Percentiles rank a stretch among this genome's conserved stretches.
phyloP scores from a whole-genome alignment of 2,888 invertebrate species.

The Acronicta alni region DNA sequence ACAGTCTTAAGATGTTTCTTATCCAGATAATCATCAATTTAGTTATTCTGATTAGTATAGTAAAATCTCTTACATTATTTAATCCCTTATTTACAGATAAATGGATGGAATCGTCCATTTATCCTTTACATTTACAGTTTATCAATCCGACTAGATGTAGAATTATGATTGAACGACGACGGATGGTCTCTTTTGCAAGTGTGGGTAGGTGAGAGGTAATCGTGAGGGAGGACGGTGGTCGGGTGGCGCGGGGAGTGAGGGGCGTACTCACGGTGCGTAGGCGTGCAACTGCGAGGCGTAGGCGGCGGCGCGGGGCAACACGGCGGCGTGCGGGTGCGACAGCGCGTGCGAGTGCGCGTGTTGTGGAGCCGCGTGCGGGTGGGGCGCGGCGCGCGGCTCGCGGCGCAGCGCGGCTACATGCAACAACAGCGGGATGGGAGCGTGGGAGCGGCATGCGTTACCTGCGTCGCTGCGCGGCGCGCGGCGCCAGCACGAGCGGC shows the following conservation, averaged over 20 bases:
- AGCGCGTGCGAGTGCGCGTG: constrained; percentile 85
- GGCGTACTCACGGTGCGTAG: constrained; percentile 95
- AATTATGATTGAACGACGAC: no score
- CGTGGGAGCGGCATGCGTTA: constrained; percentile 77
- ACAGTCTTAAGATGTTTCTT: no score
- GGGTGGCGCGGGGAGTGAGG: constrained; percentile 21
- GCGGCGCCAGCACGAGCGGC: constrained; percentile 93
- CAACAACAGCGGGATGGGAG: constrained; percentile 69
- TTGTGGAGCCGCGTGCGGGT: constrained; percentile 83
- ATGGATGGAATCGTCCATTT: no score
- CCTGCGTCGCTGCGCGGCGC: constrained; percentile 93
- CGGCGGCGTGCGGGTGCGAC: constrained; percentile 94
- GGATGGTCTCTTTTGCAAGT: no score
- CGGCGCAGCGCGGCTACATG: constrained; percentile 91
- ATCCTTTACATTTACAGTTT: no score
- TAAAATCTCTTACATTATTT: no score
- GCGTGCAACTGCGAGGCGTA: constrained; percentile 95
- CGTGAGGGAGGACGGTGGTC: not conserved
- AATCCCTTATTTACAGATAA: no score
- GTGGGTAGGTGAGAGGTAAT: no score
- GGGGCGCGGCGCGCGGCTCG: constrained; percentile 91
- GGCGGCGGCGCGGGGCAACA: constrained; percentile 92
- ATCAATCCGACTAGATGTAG: no score
- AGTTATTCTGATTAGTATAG: no score
- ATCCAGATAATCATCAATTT: no score